Evolutionary conservation across 2,113 vertebrate genomes (phyloP).

Genomic region (Capreolus pygargus): DNA sequence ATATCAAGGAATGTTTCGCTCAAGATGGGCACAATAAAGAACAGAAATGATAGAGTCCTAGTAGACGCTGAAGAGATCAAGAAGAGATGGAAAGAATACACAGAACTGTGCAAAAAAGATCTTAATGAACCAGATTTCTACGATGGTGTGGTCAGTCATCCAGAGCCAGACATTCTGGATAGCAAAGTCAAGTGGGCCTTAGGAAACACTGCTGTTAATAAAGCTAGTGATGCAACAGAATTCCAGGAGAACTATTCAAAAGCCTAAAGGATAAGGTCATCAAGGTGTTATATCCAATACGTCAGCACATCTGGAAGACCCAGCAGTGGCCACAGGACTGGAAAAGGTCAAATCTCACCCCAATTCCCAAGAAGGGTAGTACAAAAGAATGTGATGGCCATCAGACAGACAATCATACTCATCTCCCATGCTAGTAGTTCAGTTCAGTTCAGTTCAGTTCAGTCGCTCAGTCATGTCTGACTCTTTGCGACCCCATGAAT

Average conservation of each 20-base stretch:
- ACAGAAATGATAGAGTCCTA: rapidly evolving
- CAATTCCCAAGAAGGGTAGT: background rate
- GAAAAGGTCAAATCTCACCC: background rate
- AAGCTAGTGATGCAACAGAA: background rate
- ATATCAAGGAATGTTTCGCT: background rate
- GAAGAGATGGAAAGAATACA: background rate
- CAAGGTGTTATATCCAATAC: background rate
- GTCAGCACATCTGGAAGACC: background rate
- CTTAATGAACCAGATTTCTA: background rate
- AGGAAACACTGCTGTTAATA: background rate
- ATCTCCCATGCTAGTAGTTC: background rate
- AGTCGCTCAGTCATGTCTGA: no score
- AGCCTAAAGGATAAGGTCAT: background rate
- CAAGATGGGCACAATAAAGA: background rate
- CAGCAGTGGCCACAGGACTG: background rate
- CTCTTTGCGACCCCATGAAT: no score
- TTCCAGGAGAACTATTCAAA: background rate
- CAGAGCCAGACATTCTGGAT: background rate
- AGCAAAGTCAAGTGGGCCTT: background rate
- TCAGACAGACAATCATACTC: background rate
- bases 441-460: no score
- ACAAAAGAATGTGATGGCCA: background rate
- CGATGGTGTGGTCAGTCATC: background rate
- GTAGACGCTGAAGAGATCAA: background rate
- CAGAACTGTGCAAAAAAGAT: background rate